Conservation (phyloP, 2,113 vertebrate genomes). For the Pao palembangensis region DNA sequence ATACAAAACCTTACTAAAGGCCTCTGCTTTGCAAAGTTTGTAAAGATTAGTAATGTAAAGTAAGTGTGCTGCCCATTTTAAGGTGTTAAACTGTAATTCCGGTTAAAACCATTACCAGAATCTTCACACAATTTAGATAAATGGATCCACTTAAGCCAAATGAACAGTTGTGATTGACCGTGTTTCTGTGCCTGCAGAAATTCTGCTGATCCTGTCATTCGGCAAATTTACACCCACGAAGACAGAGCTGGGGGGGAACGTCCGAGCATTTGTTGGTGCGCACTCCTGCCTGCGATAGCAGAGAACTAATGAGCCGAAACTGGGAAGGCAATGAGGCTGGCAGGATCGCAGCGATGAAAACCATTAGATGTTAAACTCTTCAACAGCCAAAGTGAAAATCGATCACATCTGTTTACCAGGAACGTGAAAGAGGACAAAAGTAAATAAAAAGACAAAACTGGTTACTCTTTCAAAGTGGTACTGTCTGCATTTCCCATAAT, state of each 20-base stretch:
- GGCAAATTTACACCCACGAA: not conserved
- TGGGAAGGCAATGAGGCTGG: constrained; percentile 1
- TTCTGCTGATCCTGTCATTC: not conserved
- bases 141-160: constrained; percentile 18
- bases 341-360: not conserved
- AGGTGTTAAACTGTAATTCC: not conserved
- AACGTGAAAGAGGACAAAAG: not conserved
- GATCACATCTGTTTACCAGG: constrained; percentile 3
- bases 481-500: not conserved
- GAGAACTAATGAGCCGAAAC: not conserved
- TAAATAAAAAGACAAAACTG: not conserved
- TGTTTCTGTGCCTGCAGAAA: not conserved
- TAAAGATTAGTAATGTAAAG: too few relatives aligned
- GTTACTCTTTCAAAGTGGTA: not conserved
- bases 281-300: not conserved
- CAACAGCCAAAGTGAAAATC: not conserved
- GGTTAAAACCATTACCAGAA: not conserved
- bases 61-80: not conserved
- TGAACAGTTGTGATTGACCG: constrained; percentile 13
- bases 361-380: not conserved
- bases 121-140: constrained; percentile 7
- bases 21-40: too few relatives aligned
- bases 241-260: not conserved
- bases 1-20: too few relatives aligned
- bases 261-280: not conserved